These are phyloP conservation scores for Nomada ferruginata DNA, from an alignment of 2,888 invertebrate genomes.

Conservation along the genomic window DNA sequence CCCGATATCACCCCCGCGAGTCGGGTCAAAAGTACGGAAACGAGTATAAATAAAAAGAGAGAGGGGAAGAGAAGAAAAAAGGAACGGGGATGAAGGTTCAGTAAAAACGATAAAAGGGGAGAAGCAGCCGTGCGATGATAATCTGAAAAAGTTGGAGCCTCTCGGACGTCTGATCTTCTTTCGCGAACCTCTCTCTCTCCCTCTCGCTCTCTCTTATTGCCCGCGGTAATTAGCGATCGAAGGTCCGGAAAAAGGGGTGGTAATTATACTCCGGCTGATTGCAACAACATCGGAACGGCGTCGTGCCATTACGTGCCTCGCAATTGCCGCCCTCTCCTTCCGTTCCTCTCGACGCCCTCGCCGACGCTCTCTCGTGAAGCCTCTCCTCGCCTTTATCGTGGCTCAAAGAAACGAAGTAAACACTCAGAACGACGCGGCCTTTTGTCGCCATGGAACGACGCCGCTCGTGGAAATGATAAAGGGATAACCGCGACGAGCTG, in stretches of 20 bases:
- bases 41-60: slow-evolving; percentile 5
- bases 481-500: not conserved
- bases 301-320: slow-evolving; percentile 52
- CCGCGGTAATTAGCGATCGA: slow-evolving; percentile 66
- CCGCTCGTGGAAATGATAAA: slow-evolving; percentile 45
- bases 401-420: slow-evolving; percentile 53
- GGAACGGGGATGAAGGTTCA: not conserved
- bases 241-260: slow-evolving; percentile 38
- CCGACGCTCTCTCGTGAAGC: slow-evolving; percentile 2
- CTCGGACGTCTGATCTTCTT: not conserved
- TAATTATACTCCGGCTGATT: slow-evolving; percentile 67
- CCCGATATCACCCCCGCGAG: slow-evolving; percentile 26
- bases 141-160: slow-evolving; percentile 33
- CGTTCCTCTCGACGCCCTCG: slow-evolving; percentile 11
- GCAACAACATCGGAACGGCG: slow-evolving; percentile 57
- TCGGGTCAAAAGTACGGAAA: slow-evolving; percentile 26
- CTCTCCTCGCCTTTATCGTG: slow-evolving; percentile 29
- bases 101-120: slow-evolving; percentile 24
- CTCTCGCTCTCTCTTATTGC: not conserved
- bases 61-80: not conserved
- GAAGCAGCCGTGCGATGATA: slow-evolving; percentile 4
- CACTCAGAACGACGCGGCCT: slow-evolving; percentile 38
- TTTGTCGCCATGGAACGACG: slow-evolving; percentile 15
- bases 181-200: not conserved
- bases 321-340: slow-evolving; percentile 46